Conservation (phyloP, 2,797 vertebrate species). For the Cirrhinus mrigala region DNA sequence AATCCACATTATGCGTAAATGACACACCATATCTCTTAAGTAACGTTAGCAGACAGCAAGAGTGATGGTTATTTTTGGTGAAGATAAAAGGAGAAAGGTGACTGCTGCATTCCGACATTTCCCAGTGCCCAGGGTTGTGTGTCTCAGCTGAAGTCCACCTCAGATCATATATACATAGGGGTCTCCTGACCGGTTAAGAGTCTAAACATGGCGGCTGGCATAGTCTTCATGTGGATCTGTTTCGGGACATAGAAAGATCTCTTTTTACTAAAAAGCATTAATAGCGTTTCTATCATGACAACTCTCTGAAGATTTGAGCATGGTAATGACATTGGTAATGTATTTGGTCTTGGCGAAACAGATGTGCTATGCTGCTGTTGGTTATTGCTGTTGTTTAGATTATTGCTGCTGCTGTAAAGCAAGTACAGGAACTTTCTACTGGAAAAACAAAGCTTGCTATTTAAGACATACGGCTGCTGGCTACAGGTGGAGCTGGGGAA, state of each 20-base stretch:
- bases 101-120: slow-evolving; percentile 8
- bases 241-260: background rate
- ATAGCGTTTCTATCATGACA: background rate
- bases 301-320: too few species aligned
- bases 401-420: too few species aligned
- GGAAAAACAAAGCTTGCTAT: too few species aligned
- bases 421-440: too few species aligned
- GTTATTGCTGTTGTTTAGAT: too few species aligned
- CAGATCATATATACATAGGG: slow-evolving; percentile 91
- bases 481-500: too few species aligned
- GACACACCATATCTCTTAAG: slow-evolving; percentile 50
- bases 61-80: slow-evolving; percentile 51
- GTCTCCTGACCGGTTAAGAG: slow-evolving; percentile 98
- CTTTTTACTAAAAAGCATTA: background rate
- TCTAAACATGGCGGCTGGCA: slow-evolving; percentile 99
- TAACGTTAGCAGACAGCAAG: slow-evolving; percentile 41
- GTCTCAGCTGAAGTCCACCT: slow-evolving; percentile 43
- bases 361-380: too few species aligned
- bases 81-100: slow-evolving; percentile 40
- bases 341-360: too few species aligned
- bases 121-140: slow-evolving; percentile 6
- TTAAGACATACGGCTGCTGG: too few species aligned
- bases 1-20: slow-evolving; percentile 63
- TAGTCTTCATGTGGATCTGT: slow-evolving; percentile 99
- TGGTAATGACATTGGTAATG: too few species aligned